These are phyloP conservation scores for Triplophysa yarkandensis DNA, from an alignment of 2,797 vertebrate species.

Conservation along the genomic window DNA sequence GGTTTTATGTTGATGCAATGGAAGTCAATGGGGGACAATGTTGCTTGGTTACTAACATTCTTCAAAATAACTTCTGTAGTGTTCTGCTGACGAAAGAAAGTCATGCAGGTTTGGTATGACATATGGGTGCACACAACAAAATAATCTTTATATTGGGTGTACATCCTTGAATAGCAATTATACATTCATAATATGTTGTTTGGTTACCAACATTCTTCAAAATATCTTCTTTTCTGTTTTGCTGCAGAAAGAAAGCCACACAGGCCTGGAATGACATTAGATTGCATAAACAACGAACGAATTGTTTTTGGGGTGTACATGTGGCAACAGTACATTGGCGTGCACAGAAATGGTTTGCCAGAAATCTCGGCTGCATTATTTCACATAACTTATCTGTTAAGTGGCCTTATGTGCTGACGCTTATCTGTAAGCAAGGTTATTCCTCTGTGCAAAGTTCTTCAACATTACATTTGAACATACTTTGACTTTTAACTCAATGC, in stretches of 20 bases:
- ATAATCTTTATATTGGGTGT: not conserved
- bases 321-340: not conserved
- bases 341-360: not conserved
- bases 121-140: not conserved
- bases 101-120: not conserved
- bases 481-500: slow-evolving; percentile 27
- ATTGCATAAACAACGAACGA: too few relatives aligned
- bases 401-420: not conserved
- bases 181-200: not conserved
- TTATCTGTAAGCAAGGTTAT: slow-evolving; percentile 18
- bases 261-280: not conserved
- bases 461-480: slow-evolving; percentile 50
- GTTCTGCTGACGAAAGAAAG: not conserved
- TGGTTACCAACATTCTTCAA: not conserved
- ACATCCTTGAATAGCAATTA: not conserved
- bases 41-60: not conserved
- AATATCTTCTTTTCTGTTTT: not conserved
- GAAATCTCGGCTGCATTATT: not conserved
- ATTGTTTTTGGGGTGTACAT: not conserved
- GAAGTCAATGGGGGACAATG: not conserved
- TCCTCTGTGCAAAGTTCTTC: slow-evolving; percentile 11
- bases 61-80: not conserved
- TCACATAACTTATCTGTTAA: slow-evolving; percentile 1
- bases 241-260: not conserved
- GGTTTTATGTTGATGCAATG: not conserved